These are phyloP conservation scores for Aphodius sticticus DNA, from an alignment of 2,888 invertebrate species.

Conservation along the genomic window DNA sequence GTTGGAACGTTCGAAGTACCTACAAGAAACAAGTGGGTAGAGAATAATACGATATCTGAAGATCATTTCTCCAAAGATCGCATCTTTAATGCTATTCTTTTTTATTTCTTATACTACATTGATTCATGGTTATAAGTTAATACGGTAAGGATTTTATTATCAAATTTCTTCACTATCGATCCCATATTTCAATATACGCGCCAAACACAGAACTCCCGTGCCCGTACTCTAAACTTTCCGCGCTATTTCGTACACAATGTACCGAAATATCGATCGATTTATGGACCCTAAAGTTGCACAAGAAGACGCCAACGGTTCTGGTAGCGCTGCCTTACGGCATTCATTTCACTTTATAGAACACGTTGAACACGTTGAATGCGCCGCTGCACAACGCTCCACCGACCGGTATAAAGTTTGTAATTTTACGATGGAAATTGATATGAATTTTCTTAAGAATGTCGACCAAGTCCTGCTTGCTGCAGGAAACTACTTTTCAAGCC, in stretches of 20 bases:
- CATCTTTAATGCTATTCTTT: too few species aligned
- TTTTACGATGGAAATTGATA: constrained; percentile 25
- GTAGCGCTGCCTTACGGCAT: constrained; percentile 11
- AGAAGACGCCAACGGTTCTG: constrained; percentile 5
- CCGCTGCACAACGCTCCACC: background rate
- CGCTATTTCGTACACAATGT: background rate
- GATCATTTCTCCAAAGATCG: too few species aligned
- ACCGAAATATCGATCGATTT: constrained; percentile 15
- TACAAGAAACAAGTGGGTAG: too few species aligned
- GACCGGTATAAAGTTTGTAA: constrained; percentile 13
- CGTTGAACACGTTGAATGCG: constrained; percentile 24
- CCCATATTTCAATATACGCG: background rate
- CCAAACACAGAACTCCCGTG: background rate
- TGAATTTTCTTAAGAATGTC: constrained; percentile 22
- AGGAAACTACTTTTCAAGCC: background rate
- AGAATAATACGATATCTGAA: too few species aligned
- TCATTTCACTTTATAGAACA: constrained; percentile 19
- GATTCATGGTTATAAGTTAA: background rate
- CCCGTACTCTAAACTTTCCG: background rate
- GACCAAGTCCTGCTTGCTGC: background rate
- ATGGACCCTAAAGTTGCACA: constrained; percentile 16
- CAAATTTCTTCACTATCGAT: background rate
- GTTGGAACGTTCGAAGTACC: too few species aligned
- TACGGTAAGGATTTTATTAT: background rate
- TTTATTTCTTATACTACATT: too few species aligned